phyloP scores from a whole-genome alignment of 2,113 vertebrate genomes.

The Recurvirostra avosetta region DNA sequence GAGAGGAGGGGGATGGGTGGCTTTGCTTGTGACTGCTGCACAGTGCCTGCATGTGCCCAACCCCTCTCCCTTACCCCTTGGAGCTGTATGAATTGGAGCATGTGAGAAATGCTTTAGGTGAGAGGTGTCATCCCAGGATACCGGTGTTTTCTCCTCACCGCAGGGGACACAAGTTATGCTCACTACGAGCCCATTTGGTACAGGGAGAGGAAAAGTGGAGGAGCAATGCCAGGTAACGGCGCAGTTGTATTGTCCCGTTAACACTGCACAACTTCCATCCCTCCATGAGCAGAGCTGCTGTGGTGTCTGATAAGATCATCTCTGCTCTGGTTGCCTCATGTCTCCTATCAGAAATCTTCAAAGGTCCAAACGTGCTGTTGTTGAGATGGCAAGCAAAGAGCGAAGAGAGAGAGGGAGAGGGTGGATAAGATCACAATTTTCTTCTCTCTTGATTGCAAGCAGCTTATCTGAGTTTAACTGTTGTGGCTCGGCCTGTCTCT shows the following conservation, averaged over 20 bases:
- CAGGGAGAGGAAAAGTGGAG: not conserved
- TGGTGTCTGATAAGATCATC: slow-evolving; percentile 55
- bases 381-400: slow-evolving; percentile 56
- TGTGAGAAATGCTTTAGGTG: not conserved
- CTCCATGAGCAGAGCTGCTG: slow-evolving; percentile 39
- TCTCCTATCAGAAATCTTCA: slow-evolving; percentile 70
- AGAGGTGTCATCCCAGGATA: not conserved
- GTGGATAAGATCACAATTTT: slow-evolving; percentile 75
- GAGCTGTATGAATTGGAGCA: not conserved
- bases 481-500: slow-evolving; percentile 65
- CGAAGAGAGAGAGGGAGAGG: slow-evolving; percentile 49
- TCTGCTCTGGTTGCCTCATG: slow-evolving; percentile 59
- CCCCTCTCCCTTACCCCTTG: not conserved
- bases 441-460: slow-evolving; percentile 72
- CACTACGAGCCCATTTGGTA: not conserved
- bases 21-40: not conserved
- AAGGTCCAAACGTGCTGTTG: slow-evolving; percentile 60
- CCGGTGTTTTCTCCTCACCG: not conserved
- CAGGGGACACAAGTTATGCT: not conserved
- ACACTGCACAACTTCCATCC: not conserved
- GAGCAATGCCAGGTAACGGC: not conserved
- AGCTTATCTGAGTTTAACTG: slow-evolving; percentile 72
- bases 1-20: fast-evolving
- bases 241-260: not conserved
- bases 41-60: not conserved